Percentiles rank a stretch among this genome's conserved stretches.
Evolutionary conservation across 2,888 invertebrate species (phyloP).

Genomic region (Unio pictorum): DNA sequence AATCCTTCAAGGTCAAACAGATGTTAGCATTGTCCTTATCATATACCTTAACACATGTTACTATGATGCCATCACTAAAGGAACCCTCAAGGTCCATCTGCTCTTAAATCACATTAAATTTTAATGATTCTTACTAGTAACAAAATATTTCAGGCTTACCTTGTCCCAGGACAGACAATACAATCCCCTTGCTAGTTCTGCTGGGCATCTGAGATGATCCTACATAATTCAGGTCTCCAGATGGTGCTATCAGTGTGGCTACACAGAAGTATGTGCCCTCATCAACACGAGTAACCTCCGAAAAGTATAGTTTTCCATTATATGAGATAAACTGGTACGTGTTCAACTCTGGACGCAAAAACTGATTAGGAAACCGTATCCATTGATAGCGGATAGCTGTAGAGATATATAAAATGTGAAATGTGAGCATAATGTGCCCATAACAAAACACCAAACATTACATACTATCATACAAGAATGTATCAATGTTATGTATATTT

Average conservation of each 20-base stretch:
- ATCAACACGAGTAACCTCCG: conserved; percentile 87
- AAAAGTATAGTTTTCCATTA: conserved; percentile 96
- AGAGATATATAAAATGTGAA: conserved; percentile 5
- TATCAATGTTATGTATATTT: too few species aligned
- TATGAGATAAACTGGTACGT: conserved; percentile 87
- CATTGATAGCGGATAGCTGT: conserved; percentile 76
- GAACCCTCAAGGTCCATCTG: too few species aligned
- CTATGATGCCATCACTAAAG: too few species aligned
- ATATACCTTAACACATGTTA: too few species aligned
- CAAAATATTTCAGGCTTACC: conserved; percentile 32
- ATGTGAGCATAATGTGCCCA: not conserved
- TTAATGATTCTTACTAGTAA: too few species aligned
- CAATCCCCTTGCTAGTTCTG: conserved; percentile 52
- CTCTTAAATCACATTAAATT: too few species aligned
- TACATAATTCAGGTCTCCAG: conserved; percentile 47
- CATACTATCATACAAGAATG: too few species aligned
- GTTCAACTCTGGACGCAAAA: conserved; percentile 92
- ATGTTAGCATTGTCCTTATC: too few species aligned
- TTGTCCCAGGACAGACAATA: conserved; percentile 38
- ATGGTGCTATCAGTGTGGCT: conserved; percentile 43
- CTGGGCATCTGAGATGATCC: conserved; percentile 39
- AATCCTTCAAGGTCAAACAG: too few species aligned
- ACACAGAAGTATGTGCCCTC: conserved; percentile 58
- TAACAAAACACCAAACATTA: too few species aligned
- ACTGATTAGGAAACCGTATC: conserved; percentile 62